Conservation (phyloP, 1,140 invertebrate genomes). For the Drosophila kanapiae region DNA sequence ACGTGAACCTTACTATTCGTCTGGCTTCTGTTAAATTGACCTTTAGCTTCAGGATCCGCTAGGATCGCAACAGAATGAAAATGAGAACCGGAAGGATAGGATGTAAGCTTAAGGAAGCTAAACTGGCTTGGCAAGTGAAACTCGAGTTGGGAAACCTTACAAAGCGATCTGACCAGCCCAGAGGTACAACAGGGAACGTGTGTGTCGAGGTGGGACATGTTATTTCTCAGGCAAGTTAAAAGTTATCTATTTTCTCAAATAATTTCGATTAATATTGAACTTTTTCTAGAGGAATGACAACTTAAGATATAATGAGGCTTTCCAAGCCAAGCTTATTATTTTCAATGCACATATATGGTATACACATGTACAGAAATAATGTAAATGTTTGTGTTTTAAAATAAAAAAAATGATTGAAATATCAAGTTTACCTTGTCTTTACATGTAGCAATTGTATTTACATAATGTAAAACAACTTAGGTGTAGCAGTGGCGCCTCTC, state of each 20-base stretch:
- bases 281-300: too few species aligned
- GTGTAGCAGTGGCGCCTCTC: neutral
- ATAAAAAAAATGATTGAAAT: neutral
- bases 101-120: slow-evolving; percentile 2
- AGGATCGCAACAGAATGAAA: neutral
- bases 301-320: neutral
- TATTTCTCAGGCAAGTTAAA: neutral
- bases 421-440: too few species aligned
- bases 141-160: slow-evolving; percentile 4
- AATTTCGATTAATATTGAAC: too few species aligned
- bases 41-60: slow-evolving; percentile 1
- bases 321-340: neutral
- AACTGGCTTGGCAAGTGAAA: slow-evolving; percentile 3
- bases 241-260: neutral
- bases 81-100: slow-evolving; percentile 6
- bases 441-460: neutral
- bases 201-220: too few species aligned
- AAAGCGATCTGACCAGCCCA: neutral
- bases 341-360: neutral
- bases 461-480: neutral
- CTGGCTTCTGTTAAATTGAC: neutral
- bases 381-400: neutral
- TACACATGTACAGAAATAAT: too few species aligned
- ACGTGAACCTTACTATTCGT: neutral
- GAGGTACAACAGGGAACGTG: neutral